Percentiles rank a stretch among this genome's conserved stretches.
These are phyloP conservation scores for Paguma larvata DNA, from an alignment of 2,797 vertebrate genomes.

Conservation along the genomic window DNA sequence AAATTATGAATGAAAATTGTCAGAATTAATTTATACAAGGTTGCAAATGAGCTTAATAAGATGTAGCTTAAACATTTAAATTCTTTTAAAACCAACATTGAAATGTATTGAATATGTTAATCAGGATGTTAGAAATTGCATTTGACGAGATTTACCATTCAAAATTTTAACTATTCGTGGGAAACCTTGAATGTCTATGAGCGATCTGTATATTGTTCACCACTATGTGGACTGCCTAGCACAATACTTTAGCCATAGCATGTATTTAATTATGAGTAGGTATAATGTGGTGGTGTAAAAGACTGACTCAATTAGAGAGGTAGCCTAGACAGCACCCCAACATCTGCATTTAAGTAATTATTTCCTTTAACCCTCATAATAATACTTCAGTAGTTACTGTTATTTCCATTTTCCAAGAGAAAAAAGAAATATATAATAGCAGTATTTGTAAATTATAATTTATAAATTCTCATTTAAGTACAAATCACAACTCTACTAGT, in stretches of 20 bases:
- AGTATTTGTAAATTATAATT: background rate
- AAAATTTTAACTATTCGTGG: conserved; percentile 4
- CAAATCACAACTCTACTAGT: background rate
- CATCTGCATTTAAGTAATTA: background rate
- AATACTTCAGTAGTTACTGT: conserved; percentile 11
- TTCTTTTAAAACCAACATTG: background rate
- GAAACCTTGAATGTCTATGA: background rate
- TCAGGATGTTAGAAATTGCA: conserved; percentile 18
- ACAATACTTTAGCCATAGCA: background rate
- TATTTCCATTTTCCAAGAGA: background rate
- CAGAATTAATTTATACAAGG: conserved; percentile 49
- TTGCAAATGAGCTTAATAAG: conserved; percentile 58
- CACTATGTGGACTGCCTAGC: background rate
- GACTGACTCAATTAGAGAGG: background rate
- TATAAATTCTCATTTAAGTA: conserved; percentile 38
- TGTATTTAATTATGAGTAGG: background rate
- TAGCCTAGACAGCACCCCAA: background rate
- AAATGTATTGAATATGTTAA: conserved; percentile 44
- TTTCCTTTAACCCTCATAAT: background rate
- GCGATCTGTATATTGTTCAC: background rate
- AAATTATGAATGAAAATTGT: conserved; percentile 17
- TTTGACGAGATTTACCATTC: conserved; percentile 3
- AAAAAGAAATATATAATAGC: background rate
- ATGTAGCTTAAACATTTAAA: background rate
- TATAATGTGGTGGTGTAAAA: background rate